A percentile compares a stretch with the other conserved stretches of the same genome.
phyloP scores from a whole-genome alignment of 2,797 vertebrate species.

The Arrhamphus sclerolepis region DNA sequence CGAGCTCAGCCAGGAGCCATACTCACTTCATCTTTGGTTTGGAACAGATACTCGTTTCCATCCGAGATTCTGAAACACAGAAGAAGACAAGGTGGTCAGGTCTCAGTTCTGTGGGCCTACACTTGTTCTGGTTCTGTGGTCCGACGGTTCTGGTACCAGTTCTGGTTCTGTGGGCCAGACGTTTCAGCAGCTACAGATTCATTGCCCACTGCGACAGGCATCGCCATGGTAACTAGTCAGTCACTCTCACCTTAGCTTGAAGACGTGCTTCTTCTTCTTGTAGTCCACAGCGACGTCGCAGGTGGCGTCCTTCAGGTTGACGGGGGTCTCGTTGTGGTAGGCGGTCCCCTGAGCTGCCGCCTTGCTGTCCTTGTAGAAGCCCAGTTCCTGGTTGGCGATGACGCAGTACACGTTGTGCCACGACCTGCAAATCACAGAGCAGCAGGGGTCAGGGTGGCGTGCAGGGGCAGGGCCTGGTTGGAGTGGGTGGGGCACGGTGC shows the following conservation, averaged over 20 bases:
- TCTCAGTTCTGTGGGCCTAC: no score
- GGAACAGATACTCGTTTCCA: slow-evolving; percentile 98
- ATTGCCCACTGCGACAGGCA: no score
- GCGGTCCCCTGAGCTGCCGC: slow-evolving; percentile 87
- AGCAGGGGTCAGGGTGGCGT: not conserved
- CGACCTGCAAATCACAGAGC: slow-evolving; percentile 80
- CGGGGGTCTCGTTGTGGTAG: slow-evolving; percentile 90
- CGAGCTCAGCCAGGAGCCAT: no score
- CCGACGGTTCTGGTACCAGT: not conserved
- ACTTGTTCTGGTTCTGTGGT: no score
- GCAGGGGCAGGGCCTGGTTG: not conserved
- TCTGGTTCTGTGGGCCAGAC: no score
- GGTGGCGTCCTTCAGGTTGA: slow-evolving; percentile 89
- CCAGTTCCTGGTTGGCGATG: slow-evolving; percentile 92
- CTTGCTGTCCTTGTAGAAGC: slow-evolving; percentile 96
- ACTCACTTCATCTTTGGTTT: slow-evolving; percentile 99
- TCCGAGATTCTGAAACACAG: slow-evolving; percentile 86
- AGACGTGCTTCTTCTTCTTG: slow-evolving; percentile 98
- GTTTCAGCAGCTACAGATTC: no score
- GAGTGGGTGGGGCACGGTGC: accelerated
- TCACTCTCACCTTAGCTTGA: slow-evolving; percentile 88
- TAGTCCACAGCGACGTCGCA: slow-evolving; percentile 93
- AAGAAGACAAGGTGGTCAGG: not conserved
- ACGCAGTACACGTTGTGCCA: slow-evolving; percentile 98
- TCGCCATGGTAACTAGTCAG: no score